A percentile compares a stretch with the other conserved stretches of the same genome.
Evolutionary conservation across 2,797 vertebrate species (phyloP).

Genomic region (Hydrophis major): DNA sequence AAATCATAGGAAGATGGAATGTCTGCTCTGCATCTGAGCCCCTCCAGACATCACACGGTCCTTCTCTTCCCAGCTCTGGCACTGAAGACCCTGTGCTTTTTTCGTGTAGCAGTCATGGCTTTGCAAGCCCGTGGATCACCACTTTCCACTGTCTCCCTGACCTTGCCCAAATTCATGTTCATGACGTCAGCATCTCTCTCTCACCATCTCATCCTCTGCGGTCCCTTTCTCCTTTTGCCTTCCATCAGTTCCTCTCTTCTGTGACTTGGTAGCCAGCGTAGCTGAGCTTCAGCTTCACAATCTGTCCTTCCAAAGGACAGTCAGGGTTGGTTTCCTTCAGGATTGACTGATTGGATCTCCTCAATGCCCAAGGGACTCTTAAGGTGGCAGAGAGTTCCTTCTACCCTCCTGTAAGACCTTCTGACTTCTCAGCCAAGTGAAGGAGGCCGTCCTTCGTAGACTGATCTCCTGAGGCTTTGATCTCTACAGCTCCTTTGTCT

Average conservation of each 20-base stretch:
- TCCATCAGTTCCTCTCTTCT: neutral
- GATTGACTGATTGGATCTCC: neutral
- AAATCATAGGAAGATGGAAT: neutral
- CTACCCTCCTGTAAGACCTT: neutral
- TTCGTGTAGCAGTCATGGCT: neutral
- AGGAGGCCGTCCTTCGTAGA: neutral
- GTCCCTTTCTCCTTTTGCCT: neutral
- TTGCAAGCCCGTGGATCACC: neutral
- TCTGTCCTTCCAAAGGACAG: neutral
- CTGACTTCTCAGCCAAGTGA: neutral
- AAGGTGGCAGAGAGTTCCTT: neutral
- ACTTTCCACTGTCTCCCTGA: neutral
- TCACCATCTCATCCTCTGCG: neutral
- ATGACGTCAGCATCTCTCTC: neutral
- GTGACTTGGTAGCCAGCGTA: neutral
- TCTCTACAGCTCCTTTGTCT: neutral
- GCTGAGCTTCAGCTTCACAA: neutral
- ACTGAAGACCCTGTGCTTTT: neutral
- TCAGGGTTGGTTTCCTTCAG: neutral
- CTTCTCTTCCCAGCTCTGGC: neutral
- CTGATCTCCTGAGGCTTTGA: too few relatives aligned
- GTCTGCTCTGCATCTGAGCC: neutral
- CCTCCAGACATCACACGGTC: neutral
- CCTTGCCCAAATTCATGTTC: neutral
- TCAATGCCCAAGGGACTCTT: neutral